Base-by-base conservation (phyloP, 35 echinoderm and acorn worm species). In the Diadema setosum region DNA sequence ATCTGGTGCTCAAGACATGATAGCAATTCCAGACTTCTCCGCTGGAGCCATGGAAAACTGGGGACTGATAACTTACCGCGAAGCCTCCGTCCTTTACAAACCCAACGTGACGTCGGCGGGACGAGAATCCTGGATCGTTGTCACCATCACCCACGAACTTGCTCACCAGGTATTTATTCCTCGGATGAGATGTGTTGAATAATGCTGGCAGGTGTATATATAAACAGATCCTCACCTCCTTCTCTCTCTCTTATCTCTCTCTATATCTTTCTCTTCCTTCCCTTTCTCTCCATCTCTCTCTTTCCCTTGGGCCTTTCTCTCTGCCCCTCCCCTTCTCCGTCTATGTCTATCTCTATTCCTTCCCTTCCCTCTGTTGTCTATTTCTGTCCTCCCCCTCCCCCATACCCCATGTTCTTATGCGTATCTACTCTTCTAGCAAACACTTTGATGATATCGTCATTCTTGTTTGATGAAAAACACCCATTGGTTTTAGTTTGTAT, bases 41-140 rank as follows among this genome's bases (percentile, higher is more conserved):
- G 95, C 95, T 43, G 91, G 91, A 32, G 95, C 95, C 5, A 98
- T 93, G 91, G 95, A 98, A 60, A 94, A 94, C 69, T 98, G 95
- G 95, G 95, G 95, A 40, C 57, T 93, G n/a, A 94, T 98, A 6
- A 85, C 88, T 39, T 98, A 98, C 70, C 85, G 95, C n/a, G 84
- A 94, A 70, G 29, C 80, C 4, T 82, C 85, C 20, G 63, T 98
- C 12, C 81, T 98, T 5, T 90, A 89, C 76, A 90, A 98, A 18
- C 84, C 90, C 34, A 65, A 83, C 14, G 81, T 91, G 1, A 88
- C 91, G 26, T 88, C 84, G 17, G 50, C 89, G 32, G 11, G 21
- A 8, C 69, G 60, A 32, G 49, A 91, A 64, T 69, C 91, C 48
- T 84, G 89, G 44, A 83, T 94, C 36, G 87, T 90, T 31, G 35